Evolutionary conservation across 1,140 invertebrate genomes (phyloP).

Genomic region (Bombus terrestris): DNA sequence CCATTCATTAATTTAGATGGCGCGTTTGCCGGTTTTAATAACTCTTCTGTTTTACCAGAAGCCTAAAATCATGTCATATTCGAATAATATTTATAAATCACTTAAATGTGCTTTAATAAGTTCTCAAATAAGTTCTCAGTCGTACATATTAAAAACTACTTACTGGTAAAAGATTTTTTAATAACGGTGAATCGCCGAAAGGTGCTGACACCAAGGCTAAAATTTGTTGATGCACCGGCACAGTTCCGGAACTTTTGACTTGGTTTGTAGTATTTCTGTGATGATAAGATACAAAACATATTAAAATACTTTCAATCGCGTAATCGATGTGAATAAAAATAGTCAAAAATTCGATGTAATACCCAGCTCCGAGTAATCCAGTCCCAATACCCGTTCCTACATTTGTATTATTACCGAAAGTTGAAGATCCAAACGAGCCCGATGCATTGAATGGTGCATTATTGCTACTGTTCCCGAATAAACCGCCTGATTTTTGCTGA

Average conservation of each 20-base stretch:
- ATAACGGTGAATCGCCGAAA: constrained; percentile 90
- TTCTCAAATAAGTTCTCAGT: not conserved
- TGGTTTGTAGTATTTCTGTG: constrained; percentile 71
- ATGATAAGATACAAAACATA: constrained; percentile 13
- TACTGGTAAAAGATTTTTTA: constrained; percentile 88
- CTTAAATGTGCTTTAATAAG: not conserved
- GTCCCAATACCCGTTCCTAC: constrained; percentile 71
- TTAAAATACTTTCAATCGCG: not conserved
- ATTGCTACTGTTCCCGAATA: constrained; percentile 83
- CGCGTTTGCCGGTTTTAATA: constrained; percentile 89
- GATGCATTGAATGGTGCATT: constrained; percentile 72
- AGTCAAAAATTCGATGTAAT: constrained; percentile 11
- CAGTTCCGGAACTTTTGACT: constrained; percentile 74
- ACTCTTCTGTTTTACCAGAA: constrained; percentile 86
- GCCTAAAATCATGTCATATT: constrained; percentile 75
- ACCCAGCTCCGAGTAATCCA: constrained; percentile 75
- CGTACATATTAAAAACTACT: constrained; percentile 56
- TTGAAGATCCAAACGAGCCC: constrained; percentile 76
- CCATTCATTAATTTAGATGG: constrained; percentile 84
- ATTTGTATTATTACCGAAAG: constrained; percentile 79
- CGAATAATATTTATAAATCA: not conserved
- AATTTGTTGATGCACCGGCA: constrained; percentile 87
- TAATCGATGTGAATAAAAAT: not conserved
- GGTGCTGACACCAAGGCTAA: constrained; percentile 87
- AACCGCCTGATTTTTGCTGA: constrained; percentile 82